Percentiles rank a stretch among this genome's conserved stretches.
phyloP scores from a whole-genome alignment of 2,888 invertebrate species.

The Ypsolopha scabrella region DNA sequence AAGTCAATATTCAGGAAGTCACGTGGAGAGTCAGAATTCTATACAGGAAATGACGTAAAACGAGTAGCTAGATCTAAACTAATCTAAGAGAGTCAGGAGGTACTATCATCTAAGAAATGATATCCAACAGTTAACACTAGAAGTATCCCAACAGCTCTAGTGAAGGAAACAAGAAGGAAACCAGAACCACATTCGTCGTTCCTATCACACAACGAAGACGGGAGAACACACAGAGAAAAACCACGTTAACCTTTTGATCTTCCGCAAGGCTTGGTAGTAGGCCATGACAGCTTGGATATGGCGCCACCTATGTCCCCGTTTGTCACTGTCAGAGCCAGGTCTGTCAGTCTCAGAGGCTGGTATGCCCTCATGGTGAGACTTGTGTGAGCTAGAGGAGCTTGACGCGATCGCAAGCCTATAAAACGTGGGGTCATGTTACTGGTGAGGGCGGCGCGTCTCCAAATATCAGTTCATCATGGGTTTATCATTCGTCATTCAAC shows the following conservation, averaged over 20 bases:
- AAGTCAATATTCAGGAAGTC: slow-evolving; percentile 14
- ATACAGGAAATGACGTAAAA: neutral
- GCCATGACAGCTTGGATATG: slow-evolving; percentile 91
- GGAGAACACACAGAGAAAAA: slow-evolving; percentile 49
- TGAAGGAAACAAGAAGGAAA: slow-evolving; percentile 55
- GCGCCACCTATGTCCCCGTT: slow-evolving; percentile 82
- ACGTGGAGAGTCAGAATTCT: neutral
- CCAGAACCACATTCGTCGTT: slow-evolving; percentile 51
- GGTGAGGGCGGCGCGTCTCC: neutral
- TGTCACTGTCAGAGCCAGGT: slow-evolving; percentile 53
- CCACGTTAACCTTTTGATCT: slow-evolving; percentile 83
- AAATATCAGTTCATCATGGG: too few species aligned
- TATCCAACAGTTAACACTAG: too few species aligned
- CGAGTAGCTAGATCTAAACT: slow-evolving; percentile 38
- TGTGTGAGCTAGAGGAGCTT: slow-evolving; percentile 60
- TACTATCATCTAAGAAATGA: neutral
- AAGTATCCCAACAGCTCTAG: slow-evolving; percentile 20
- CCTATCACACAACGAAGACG: slow-evolving; percentile 59
- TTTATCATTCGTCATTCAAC: neutral
- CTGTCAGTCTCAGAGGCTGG: slow-evolving; percentile 20
- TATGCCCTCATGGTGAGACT: slow-evolving; percentile 47
- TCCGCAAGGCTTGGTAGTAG: slow-evolving; percentile 89
- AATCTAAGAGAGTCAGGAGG: slow-evolving; percentile 17
- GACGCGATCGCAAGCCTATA: slow-evolving; percentile 65
- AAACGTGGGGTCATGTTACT: slow-evolving; percentile 15